phyloP scores from a whole-genome alignment of 2,113 vertebrate genomes.

The Tachysurus vachellii region DNA sequence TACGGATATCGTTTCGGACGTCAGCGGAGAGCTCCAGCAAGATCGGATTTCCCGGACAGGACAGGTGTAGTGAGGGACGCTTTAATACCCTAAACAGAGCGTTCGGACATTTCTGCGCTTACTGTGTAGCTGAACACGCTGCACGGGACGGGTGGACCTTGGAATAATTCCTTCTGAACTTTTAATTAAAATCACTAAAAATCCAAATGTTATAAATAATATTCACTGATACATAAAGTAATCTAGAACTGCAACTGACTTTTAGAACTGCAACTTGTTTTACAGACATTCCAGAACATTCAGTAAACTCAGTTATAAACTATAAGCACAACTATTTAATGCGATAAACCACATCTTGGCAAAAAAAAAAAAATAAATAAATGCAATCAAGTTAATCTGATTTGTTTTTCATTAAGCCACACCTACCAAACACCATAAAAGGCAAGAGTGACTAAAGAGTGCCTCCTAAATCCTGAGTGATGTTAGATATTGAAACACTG shows the following conservation, averaged over 20 bases:
- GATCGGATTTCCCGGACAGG: slow-evolving; percentile 69
- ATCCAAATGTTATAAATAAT: background rate
- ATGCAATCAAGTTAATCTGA: too few relatives aligned
- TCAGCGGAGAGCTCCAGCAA: slow-evolving; percentile 53
- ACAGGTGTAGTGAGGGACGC: slow-evolving; percentile 69
- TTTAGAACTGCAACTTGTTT: background rate
- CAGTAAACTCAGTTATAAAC: background rate
- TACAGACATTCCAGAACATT: background rate
- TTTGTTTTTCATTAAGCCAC: too few relatives aligned
- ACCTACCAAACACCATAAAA: too few relatives aligned
- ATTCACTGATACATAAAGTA: background rate
- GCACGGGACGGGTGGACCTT: background rate
- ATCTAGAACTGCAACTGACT: background rate
- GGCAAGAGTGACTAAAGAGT: too few relatives aligned
- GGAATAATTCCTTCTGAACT: background rate
- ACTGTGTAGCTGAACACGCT: background rate
- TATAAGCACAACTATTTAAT: too few relatives aligned
- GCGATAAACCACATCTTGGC: too few relatives aligned
- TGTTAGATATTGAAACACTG: too few relatives aligned
- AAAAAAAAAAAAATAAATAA: too few relatives aligned
- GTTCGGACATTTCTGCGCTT: background rate
- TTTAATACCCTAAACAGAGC: slow-evolving; percentile 56
- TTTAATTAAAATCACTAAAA: background rate
- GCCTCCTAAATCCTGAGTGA: too few relatives aligned
- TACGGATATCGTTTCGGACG: background rate